Percentiles rank a stretch among this genome's conserved stretches.
Conservation (phyloP, 2,888 invertebrate species). For the Catocala sponsa region DNA sequence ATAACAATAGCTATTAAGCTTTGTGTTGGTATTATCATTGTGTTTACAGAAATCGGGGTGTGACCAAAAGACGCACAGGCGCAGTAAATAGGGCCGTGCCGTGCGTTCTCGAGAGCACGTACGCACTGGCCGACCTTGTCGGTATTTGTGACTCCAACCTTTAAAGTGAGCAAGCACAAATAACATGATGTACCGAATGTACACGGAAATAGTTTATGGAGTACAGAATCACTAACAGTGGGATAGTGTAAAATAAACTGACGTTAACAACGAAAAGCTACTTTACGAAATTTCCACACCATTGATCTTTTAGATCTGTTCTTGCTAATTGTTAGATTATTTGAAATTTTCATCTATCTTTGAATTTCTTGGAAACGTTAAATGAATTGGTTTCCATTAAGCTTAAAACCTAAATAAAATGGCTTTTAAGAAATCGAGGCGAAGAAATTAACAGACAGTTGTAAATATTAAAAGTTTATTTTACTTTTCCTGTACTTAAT, state of each 20-base stretch:
- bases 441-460: conserved; percentile 3
- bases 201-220: conserved; percentile 27
- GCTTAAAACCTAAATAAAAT: neutral
- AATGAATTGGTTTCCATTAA: conserved; percentile 6
- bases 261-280: conserved; percentile 4
- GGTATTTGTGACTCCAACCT: conserved; percentile 46
- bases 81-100: conserved; percentile 41
- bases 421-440: neutral
- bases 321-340: conserved; percentile 5
- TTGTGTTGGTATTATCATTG: conserved; percentile 14
- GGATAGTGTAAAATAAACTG: conserved; percentile 23
- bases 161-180: conserved; percentile 30
- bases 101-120: conserved; percentile 66
- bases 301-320: neutral
- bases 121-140: conserved; percentile 61
- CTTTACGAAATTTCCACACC: no score
- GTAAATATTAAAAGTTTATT: conserved; percentile 11
- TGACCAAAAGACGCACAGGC: conserved; percentile 37
- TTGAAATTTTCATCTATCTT: conserved; percentile 4
- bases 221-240: conserved; percentile 18
- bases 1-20: conserved; percentile 50
- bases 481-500: conserved; percentile 9
- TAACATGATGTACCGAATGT: conserved; percentile 18
- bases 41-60: conserved; percentile 30
- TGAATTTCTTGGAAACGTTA: conserved; percentile 1